phyloP scores from a whole-genome alignment of 2,888 invertebrate species.

The Limnephilus marmoratus region DNA sequence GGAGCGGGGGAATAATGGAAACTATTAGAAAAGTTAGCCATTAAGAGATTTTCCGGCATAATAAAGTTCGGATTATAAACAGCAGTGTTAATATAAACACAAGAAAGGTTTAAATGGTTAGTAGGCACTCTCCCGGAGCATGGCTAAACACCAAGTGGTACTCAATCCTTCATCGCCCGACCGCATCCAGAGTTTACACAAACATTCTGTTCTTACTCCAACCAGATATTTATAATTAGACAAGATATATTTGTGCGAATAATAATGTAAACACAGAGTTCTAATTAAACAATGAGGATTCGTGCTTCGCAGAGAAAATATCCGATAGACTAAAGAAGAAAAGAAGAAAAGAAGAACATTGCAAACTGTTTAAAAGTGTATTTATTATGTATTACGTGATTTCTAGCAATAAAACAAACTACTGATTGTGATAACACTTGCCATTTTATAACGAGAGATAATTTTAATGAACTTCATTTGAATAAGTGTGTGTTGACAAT shows the following conservation, averaged over 20 bases:
- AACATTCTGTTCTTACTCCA: slow-evolving; percentile 48
- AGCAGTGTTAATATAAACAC: neutral
- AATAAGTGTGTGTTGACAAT: slow-evolving; percentile 42
- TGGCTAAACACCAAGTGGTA: slow-evolving; percentile 67
- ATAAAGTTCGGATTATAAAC: neutral
- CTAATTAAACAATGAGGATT: slow-evolving; percentile 51
- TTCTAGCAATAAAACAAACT: neutral
- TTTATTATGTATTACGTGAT: neutral
- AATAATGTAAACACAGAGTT: slow-evolving; percentile 55
- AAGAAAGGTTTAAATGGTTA: neutral
- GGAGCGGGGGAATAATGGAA: neutral
- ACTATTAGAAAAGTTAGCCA: neutral
- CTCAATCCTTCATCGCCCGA: slow-evolving; percentile 67
- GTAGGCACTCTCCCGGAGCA: slow-evolving; percentile 3
- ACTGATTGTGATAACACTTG: neutral
- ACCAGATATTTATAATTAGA: slow-evolving; percentile 59
- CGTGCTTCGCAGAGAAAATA: neutral
- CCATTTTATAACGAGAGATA: neutral
- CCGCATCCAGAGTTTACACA: slow-evolving; percentile 35
- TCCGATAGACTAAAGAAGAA: neutral
- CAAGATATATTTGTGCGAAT: slow-evolving; percentile 54
- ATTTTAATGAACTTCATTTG: neutral
- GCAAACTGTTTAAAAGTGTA: neutral
- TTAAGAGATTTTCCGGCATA: neutral
- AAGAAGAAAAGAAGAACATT: neutral